Evolutionary conservation across 2,888 invertebrate species (phyloP), one percentile per base, ranked within the genome.

Genomic region (Stenolophus ochropezus): DNA sequence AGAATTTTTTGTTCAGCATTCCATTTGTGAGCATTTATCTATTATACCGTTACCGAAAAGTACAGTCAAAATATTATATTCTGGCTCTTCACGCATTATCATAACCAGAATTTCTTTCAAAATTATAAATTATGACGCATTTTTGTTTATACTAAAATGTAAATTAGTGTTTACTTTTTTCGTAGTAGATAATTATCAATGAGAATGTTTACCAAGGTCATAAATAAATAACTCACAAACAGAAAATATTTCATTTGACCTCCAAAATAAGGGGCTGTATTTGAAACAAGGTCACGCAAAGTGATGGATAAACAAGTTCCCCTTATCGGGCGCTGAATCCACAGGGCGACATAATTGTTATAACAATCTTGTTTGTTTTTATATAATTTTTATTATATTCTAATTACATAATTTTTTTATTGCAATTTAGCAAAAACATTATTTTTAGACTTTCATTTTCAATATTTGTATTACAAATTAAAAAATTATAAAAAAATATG

Each of bases 1-100:
- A 80, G 80, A 80, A 73, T 80, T 80, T 80, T 80, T 80, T 80
- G 80, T 80, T 53, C 56, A 58, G 56, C 80, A 80, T 80, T 80
- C 80, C 80, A 58, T 71, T 80, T 80, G 56, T 53, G 80, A 73
- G 49, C 80, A 73, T 80, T 80, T 80, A 80, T 80, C 80, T 80
- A 80, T 80, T 33, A 73, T 80, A 80, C 80, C 80, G 80, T 80
- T 80, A 80, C 71, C 71, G 61, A 69, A 80, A 80, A 71, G 73
- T 80, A 80, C 80, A 80, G 73, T 58, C 58, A 58, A 71, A 73
- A 73, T 80, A 80, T 80, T 33, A 61, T 33, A 77, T 77, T 77
- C 47, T 47, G 20, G 42, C 11, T 21, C 16, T 69, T 27, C 69
- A 42, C 69, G 21, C 25, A 25, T 42, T 65, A 16, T 69, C 6